Evolutionary conservation across 2,888 invertebrate species (phyloP).

Genomic region (Cistogaster globosa): DNA sequence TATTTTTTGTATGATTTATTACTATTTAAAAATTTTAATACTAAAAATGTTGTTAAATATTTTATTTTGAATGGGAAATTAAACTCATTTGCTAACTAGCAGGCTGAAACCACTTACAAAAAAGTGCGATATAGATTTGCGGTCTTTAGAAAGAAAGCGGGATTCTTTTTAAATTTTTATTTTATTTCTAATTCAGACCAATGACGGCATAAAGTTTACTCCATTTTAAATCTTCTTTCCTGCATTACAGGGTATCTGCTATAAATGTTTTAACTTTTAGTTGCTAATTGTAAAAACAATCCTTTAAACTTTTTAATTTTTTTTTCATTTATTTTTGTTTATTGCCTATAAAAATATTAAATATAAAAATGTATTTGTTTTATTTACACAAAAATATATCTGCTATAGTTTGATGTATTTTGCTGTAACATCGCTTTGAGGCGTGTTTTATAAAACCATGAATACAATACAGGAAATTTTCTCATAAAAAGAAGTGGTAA

Average conservation of each 20-base stretch:
- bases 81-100: too few relatives aligned
- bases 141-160: too few relatives aligned
- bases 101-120: too few relatives aligned
- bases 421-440: conserved; percentile 45
- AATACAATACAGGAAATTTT: conserved; percentile 33
- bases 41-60: too few relatives aligned
- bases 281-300: conserved; percentile 11
- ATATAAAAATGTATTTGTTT: conserved; percentile 1
- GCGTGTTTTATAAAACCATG: conserved; percentile 37
- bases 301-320: conserved; percentile 21
- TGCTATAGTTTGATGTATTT: conserved; percentile 22
- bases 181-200: too few relatives aligned
- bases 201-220: too few relatives aligned
- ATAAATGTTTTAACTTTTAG: conserved; percentile 17
- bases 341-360: conserved; percentile 52
- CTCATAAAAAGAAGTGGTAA: background rate
- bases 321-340: conserved; percentile 23
- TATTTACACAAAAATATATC: background rate
- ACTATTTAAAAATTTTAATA: too few relatives aligned
- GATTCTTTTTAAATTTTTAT: too few relatives aligned
- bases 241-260: background rate
- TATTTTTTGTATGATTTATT: too few relatives aligned
- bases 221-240: too few relatives aligned
- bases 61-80: too few relatives aligned
- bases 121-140: too few relatives aligned